Evolutionary conservation across 2,888 invertebrate species (phyloP).

Genomic region (Amblyteles armatorius): DNA sequence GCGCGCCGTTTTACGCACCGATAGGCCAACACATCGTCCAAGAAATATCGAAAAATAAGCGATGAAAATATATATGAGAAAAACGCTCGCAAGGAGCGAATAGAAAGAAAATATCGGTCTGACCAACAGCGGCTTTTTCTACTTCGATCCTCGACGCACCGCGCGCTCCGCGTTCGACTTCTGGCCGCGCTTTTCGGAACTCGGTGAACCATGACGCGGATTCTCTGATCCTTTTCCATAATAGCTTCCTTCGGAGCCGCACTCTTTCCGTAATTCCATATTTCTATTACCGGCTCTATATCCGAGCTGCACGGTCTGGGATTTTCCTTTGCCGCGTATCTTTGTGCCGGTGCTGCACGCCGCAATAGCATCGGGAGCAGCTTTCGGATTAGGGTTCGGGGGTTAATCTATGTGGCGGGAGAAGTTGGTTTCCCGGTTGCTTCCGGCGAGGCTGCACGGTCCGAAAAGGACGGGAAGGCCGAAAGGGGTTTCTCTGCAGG

Average conservation of each 20-base stretch:
- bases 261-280: constrained; percentile 29
- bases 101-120: constrained; percentile 36
- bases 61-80: constrained; percentile 1
- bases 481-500: constrained; percentile 31
- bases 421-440: constrained; percentile 30
- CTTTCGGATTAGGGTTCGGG: constrained; percentile 52
- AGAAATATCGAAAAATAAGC: neutral
- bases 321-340: constrained; percentile 48
- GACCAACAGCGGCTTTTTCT: constrained; percentile 54
- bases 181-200: constrained; percentile 21
- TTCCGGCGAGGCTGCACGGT: constrained; percentile 10
- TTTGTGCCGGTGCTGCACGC: constrained; percentile 39
- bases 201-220: constrained; percentile 5
- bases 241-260: neutral
- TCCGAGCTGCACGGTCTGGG: neutral
- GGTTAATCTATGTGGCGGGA: constrained; percentile 19
- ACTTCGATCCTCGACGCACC: constrained; percentile 50
- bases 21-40: constrained; percentile 5
- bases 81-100: constrained; percentile 16
- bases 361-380: constrained; percentile 46
- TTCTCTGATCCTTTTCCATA: constrained; percentile 17
- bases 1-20: constrained; percentile 16
- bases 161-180: constrained; percentile 46
- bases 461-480: constrained; percentile 15
- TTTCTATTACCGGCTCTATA: constrained; percentile 1